Percentiles rank a stretch among this genome's conserved stretches.
Conservation (phyloP, 2,113 vertebrate species). For the Struthio camelus region DNA sequence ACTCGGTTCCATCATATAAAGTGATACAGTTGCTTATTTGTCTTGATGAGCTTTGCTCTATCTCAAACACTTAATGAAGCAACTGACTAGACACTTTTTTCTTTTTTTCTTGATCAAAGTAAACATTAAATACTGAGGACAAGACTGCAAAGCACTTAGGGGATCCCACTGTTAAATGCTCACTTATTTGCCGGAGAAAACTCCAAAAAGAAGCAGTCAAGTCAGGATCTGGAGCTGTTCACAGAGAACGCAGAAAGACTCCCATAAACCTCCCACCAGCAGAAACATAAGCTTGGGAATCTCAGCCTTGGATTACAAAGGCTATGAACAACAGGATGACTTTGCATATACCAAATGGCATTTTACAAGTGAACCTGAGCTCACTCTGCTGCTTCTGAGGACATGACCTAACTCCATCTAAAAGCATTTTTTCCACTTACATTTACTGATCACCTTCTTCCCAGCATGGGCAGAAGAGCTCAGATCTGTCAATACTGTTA, state of each 20-base stretch:
- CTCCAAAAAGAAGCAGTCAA: background rate
- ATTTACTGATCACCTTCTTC: background rate
- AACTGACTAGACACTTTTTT: background rate
- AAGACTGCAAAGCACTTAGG: background rate
- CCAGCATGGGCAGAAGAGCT: background rate
- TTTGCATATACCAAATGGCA: background rate
- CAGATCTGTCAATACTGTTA: background rate
- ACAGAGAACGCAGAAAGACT: background rate
- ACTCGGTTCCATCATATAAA: background rate
- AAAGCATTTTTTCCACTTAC: background rate
- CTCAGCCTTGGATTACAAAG: background rate
- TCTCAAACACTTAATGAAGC: background rate
- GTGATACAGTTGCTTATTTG: background rate
- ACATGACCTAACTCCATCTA: background rate
- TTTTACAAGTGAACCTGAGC: background rate
- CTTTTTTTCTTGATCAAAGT: background rate
- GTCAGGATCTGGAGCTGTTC: background rate
- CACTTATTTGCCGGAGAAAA: background rate
- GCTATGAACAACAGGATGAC: accelerated
- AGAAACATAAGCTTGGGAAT: background rate
- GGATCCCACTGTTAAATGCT: background rate
- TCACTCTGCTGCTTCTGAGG: background rate
- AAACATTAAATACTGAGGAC: background rate
- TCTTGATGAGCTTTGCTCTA: background rate
- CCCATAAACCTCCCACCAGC: background rate